Percentiles rank a stretch among this genome's conserved stretches.
Conservation (phyloP, 2,797 vertebrate genomes). For the Acipenser ruthenus region DNA sequence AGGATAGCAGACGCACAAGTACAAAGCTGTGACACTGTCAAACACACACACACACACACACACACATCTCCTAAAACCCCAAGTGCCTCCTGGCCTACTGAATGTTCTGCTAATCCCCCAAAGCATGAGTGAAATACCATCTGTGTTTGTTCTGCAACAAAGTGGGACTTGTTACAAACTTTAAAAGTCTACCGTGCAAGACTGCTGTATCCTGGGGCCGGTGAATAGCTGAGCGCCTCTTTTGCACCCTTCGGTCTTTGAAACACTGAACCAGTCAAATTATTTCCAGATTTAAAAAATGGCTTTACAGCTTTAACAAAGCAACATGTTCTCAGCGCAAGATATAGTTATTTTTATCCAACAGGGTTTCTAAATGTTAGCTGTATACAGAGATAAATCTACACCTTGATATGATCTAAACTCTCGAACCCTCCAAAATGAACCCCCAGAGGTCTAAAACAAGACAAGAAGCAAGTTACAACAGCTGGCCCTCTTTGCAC, state of each 20-base stretch:
- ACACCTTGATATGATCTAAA: too few species aligned
- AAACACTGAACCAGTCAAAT: not conserved
- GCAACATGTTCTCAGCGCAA: too few species aligned
- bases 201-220: conserved; percentile 1
- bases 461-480: too few species aligned
- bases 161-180: conserved; percentile 74
- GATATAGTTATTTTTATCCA: too few species aligned
- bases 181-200: conserved; percentile 51
- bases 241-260: conserved; percentile 21
- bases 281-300: too few species aligned
- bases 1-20: conserved; percentile 3
- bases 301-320: too few species aligned
- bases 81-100: conserved; percentile 42
- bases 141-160: conserved; percentile 74
- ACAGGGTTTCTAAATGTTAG: too few species aligned
- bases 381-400: too few species aligned
- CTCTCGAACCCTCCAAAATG: too few species aligned
- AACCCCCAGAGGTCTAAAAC: too few species aligned
- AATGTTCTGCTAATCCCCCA: conserved; percentile 65
- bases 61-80: conserved; percentile 37
- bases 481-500: too few species aligned
- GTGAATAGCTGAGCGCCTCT: conserved; percentile 16
- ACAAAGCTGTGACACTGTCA: conserved; percentile 11
- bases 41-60: not conserved
- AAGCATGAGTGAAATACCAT: conserved; percentile 72